Conservation (phyloP, 1,140 invertebrate species). For the Rhagoletis pomonella region DNA sequence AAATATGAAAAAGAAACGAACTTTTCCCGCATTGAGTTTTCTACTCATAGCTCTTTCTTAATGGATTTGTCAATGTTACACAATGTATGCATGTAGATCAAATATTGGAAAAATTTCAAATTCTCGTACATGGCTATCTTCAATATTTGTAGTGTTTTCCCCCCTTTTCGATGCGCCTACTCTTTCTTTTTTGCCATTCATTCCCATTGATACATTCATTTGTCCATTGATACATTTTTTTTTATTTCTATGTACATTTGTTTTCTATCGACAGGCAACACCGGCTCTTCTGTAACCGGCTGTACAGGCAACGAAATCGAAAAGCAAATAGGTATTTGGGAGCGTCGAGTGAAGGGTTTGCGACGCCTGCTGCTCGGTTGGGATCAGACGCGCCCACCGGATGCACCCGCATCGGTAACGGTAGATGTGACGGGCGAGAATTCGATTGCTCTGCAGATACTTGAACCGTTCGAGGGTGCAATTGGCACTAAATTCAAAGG, state of each 20-base stretch:
- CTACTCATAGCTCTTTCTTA: too few species aligned
- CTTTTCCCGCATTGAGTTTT: too few species aligned
- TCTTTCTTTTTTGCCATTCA: too few species aligned
- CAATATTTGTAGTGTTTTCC: not conserved
- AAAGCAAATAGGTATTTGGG: constrained; percentile 91
- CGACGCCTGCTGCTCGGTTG: constrained; percentile 79
- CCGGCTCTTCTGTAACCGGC: constrained; percentile 77
- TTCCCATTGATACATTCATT: not conserved
- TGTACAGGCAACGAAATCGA: constrained; percentile 85
- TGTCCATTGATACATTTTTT: constrained; percentile 21
- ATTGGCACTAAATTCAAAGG: constrained; percentile 94
- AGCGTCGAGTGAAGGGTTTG: constrained; percentile 86
- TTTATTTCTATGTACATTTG: constrained; percentile 32
- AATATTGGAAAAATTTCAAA: not conserved
- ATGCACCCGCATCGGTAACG: constrained; percentile 83
- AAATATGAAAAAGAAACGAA: not conserved
- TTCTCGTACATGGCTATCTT: not conserved
- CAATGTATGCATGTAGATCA: not conserved
- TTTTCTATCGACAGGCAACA: constrained; percentile 65
- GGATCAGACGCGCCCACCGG: constrained; percentile 83
- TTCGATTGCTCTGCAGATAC: constrained; percentile 82
- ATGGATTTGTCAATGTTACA: too few species aligned
- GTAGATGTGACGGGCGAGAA: constrained; percentile 89
- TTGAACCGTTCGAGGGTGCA: constrained; percentile 77
- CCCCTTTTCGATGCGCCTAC: too few species aligned